Base-by-base conservation (phyloP, 2,797 vertebrate species). In the Alosa sapidissima region DNA sequence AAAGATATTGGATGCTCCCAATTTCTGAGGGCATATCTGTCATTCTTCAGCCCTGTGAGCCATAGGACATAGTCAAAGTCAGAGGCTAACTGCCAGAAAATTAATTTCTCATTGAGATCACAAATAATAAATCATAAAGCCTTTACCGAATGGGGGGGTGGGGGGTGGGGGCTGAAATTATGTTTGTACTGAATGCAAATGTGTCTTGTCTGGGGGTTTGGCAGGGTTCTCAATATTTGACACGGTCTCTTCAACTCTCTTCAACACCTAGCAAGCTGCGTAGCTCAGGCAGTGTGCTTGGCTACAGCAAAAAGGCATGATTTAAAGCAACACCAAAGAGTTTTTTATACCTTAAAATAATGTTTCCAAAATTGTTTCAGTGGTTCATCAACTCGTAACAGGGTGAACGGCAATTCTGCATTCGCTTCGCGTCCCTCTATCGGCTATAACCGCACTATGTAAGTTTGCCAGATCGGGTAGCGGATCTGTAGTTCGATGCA, bases 71-170 rank as follows among this genome's bases (percentile, higher is more conserved):
- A 91, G 93, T 94, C 93, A 92, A 83, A 89, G 89, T 91, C 88
- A 81, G 68, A 90, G 89, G 90, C 86, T 83, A 84, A 54, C 87
- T 87, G 87, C 88, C 92, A 84, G 90, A 92, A 93, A 94, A 95
- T 94, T 91, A 93, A 94, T 94, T 92, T 91, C 91, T 93, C 91
- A 72, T 58, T 85, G 81, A 86, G 62, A 87, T 84, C 83, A 81
- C 60, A 87, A 87, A 85, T 87, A 83, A 82, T 28, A 88, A 86
- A 85, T 87, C 86, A 86, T 81, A 84, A 84, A 45, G 36, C 16
- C 4, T 86, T 85, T 84, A 86, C 81, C 45, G 75, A 89, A 87
- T 85, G 86, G 86, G 87, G 86, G 83, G 88, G 81, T 81, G 21
- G 52, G 52, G 52, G 52, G 3, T 9, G 28, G 28, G 41, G 41